A percentile compares a stretch with the other conserved stretches of the same genome.
Evolutionary conservation across 2,113 vertebrate species (phyloP).

Genomic region (Ailuropoda melanoleuca): DNA sequence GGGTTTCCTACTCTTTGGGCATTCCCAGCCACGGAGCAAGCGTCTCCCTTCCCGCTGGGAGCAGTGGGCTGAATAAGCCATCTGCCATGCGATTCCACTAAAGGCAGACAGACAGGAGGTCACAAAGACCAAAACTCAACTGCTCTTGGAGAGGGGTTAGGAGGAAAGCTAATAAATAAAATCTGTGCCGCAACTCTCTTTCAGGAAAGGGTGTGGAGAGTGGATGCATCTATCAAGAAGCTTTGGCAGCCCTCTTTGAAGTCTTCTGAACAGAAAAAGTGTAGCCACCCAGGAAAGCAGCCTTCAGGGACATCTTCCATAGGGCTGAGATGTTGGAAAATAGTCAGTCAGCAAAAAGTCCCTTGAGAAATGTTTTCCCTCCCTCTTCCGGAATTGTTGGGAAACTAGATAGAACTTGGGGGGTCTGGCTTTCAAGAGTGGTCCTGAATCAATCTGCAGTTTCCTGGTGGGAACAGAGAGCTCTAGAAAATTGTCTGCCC

Average conservation of each 20-base stretch:
- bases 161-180: conserved; percentile 36
- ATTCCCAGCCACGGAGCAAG: not conserved
- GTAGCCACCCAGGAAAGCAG: not conserved
- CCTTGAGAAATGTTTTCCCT: not conserved
- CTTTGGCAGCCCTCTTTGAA: not conserved
- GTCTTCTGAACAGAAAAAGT: conserved; percentile 33
- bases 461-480: conserved; percentile 17
- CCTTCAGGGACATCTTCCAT: not conserved
- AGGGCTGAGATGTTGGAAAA: not conserved
- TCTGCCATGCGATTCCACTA: not conserved
- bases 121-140: not conserved
- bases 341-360: not conserved
- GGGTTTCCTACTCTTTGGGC: not conserved
- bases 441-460: not conserved
- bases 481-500: not conserved
- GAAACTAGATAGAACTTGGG: not conserved
- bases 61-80: not conserved
- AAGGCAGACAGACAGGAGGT: not conserved
- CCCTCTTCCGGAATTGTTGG: not conserved
- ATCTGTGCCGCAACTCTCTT: not conserved
- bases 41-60: not conserved
- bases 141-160: not conserved
- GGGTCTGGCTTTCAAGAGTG: not conserved
- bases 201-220: conserved; percentile 36
- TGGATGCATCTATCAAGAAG: not conserved